Evolutionary conservation across 2,888 invertebrate species (phyloP), one percentile per base, ranked within the genome.

Genomic region (Drosophila hawaiiensis): DNA sequence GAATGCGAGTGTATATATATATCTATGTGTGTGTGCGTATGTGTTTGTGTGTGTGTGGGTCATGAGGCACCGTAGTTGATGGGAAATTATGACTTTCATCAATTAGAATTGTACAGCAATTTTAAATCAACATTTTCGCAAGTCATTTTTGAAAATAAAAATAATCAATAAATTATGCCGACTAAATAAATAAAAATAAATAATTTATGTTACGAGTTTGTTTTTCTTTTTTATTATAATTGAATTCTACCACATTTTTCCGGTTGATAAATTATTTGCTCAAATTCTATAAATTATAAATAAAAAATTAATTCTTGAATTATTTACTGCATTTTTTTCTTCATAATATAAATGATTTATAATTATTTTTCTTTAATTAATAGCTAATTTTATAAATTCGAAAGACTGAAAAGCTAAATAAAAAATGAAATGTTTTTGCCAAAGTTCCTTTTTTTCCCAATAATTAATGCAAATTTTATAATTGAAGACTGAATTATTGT

Each of bases 51-150:
- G 7, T 65, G 31, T 53, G 41, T 47, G 61, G 53, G 53, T 56
- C 71, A 77, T 80, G 76, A 68, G 58, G 60, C 68, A 66, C 59
- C 58, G 55, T 55, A 55, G 55, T 55, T 25, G 28, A 25, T 39
- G 37, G 25, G 10, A 25, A 55, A 25, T 28, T 28, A 28, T 28
- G 19, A 28, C 9, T 28, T 39, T 37, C 25, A 37, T 25, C 19
- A 25, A 31, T 52, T 7, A 7, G 19, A 52, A 52, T 52, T 52
- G n/a, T n/a, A 6, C n/a, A 50, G 52, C 28, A 52, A 52, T 6
- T 31, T 52, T 12, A 12, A 19, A 29, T 19, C 28, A 12, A 19
- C 6, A 19, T 5, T 29, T 50, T 50, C 19, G 47, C 28, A 50
- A 29, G 4, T 28, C 28, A 50, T 3, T 29, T 28, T 12, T 12